phyloP scores from a whole-genome alignment of 2,113 vertebrate species.

The Zeus faber region DNA sequence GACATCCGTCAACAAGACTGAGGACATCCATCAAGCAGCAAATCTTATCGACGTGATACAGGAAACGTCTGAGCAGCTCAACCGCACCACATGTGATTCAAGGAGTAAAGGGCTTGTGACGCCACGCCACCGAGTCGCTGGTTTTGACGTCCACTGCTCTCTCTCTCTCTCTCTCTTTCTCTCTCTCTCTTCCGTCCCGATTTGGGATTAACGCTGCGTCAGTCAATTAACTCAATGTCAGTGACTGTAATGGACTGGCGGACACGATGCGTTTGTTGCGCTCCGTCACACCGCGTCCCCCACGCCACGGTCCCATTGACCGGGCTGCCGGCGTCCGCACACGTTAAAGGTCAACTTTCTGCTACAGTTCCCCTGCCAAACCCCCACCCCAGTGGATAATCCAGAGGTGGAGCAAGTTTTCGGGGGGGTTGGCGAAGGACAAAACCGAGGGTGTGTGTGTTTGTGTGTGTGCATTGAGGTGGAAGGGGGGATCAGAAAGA shows the following conservation, averaged over 20 bases:
- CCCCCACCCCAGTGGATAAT: conserved; percentile 17
- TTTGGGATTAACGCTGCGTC: conserved; percentile 7
- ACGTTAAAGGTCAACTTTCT: conserved; percentile 63
- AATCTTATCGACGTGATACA: too few relatives aligned
- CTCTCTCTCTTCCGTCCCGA: conserved; percentile 13
- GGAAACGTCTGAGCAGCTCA: too few relatives aligned
- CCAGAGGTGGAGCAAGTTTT: too few relatives aligned
- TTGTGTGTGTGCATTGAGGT: conserved; percentile 5
- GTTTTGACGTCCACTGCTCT: conserved; percentile 26
- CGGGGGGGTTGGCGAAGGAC: too few relatives aligned
- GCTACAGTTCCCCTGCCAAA: conserved; percentile 35
- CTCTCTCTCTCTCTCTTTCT: not conserved
- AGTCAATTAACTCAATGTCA: conserved; percentile 69
- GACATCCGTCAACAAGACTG: too few relatives aligned
- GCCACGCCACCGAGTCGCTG: too few relatives aligned
- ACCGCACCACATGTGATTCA: too few relatives aligned
- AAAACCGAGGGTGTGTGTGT: too few relatives aligned
- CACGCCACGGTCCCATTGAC: conserved; percentile 24
- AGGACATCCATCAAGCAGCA: too few relatives aligned
- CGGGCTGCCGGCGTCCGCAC: conserved; percentile 26
- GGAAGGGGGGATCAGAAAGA: not conserved
- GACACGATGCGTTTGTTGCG: conserved; percentile 47
- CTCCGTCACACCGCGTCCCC: conserved; percentile 38
- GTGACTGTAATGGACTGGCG: conserved; percentile 53
- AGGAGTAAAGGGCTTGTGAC: too few relatives aligned